Base-by-base conservation (phyloP, 2,113 vertebrate genomes). In the Corythaixoides concolor region DNA sequence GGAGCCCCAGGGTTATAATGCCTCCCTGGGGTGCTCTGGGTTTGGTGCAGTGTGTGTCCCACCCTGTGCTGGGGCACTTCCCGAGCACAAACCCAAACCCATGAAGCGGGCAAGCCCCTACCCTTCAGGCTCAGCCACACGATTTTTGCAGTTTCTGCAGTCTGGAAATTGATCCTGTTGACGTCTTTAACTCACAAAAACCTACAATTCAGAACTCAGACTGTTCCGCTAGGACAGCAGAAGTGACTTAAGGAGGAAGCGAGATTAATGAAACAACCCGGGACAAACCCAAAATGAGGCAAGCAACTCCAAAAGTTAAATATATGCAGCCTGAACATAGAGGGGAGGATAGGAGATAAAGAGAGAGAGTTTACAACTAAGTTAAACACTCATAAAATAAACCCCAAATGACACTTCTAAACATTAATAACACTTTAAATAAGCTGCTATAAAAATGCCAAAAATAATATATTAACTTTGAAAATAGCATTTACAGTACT, bases 391-490 rank as follows among this genome's bases (percentile, higher is more conserved):
- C 66, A 92, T 96, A 95, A 97, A 95, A 91, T 79, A 95, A 95
- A 30, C 77, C 70, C 50, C 30, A 70, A 91, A 96, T 95, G 79
- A 88, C 59, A 82, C 85, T 96, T 89, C 95, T 91, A 94, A 97
- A 93, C 84, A 91, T 93, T 97, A 97, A 88, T 96, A 97, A 95
- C 81, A 93, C 87, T 96, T 96, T 85, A 95, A 96, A 97, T 94
- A 97, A 97, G 94, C 84, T 93, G 81, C 88, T 88, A 93, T 95
- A 95, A 96, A 96, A 85, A 88, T 70, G 91, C 47, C 96, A 88
- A 60, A 91, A 93, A 91, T 90, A 93, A 95, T 96, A 88, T 89
- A 93, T 95, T 95, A 94, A 95, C 93, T 96, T 97, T 88, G 55
- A 91, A 97, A 95, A 94, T 6, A 94, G 35, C 87, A 63, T 92